Base-by-base conservation (phyloP, 2,113 vertebrate genomes). In the Megaleporinus macrocephalus region DNA sequence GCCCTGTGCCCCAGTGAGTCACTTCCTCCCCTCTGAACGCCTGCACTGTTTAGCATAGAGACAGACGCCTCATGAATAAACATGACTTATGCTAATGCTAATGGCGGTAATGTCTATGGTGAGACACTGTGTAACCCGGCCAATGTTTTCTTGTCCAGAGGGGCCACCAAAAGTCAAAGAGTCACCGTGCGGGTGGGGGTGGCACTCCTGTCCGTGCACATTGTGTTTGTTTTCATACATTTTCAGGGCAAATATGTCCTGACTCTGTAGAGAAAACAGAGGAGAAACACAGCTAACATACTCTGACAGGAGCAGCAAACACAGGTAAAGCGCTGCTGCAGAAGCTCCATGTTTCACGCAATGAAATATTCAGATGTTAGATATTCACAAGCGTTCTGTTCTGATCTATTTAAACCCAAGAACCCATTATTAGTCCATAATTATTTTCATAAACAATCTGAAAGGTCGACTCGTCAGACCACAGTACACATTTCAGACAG, bases 11-110 rank as follows among this genome's bases (percentile, higher is more conserved):
- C 85, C 82, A 76, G 51, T 47, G 51, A 89, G 78, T 88, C 89
- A 87, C 83, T 33, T 47, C 62, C 59, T 72, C 33, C 84, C 84
- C 85, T 86, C 79, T 88, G 90, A 88, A 89, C 57, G 73, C 70
- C 85, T 81, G 78, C 81, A 11, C 79, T 88, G 88, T 85, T 92
- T 90, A 84, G 84, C 90, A 91, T 87, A 86, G 66, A 78, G 78
- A 86, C 79, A 24, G 73, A 82, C 81, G 13, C 70, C 86, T 89
- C 86, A 91, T 93, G 90, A 93, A 93, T 94, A 92, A 79, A 81
- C 90, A 92, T 89, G 79, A 66, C 69, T 85, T 83, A 88, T 92
- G 90, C 86, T 88, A 89, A 92, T 86, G 74, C 65, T 0, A 86
- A 86, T 84, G 71, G 78, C 81, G 80, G 84, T 81, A 77, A 84